phyloP scores from a whole-genome alignment of 37 sponge, comb jelly and placozoan genomes.

The Spongilla lacustris region DNA sequence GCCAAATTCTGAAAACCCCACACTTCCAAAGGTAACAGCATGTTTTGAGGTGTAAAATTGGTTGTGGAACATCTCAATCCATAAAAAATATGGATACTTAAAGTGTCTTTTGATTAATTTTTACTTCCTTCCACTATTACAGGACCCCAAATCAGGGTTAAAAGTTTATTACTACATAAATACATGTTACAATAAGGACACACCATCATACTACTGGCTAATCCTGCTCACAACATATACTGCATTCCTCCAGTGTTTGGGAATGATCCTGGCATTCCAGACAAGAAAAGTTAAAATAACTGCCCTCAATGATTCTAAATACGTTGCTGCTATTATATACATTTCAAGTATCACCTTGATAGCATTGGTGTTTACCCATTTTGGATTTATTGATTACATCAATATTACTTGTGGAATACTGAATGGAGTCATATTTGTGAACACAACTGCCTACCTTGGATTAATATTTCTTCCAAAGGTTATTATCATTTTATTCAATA shows the following conservation, averaged over 20 bases:
- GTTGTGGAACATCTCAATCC: no score
- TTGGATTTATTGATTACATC: constrained; percentile 6
- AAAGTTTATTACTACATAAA: no score
- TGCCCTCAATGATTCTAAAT: constrained; percentile 61
- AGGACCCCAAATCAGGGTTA: no score
- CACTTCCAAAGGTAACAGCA: no score
- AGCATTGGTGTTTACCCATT: constrained; percentile 13
- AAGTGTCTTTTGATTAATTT: no score
- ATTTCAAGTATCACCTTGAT: constrained; percentile 20
- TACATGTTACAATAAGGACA: no score
- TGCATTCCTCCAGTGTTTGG: constrained; percentile 24
- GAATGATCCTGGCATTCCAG: constrained; percentile 52
- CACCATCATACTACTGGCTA: neutral
- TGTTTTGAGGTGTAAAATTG: no score
- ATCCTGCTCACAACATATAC: neutral
- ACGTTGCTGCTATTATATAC: constrained; percentile 54
- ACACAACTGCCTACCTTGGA: constrained; percentile 31
- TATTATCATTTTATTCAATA: no score
- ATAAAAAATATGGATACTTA: no score
- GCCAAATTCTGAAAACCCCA: no score
- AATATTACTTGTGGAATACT: constrained; percentile 47
- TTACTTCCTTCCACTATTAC: no score
- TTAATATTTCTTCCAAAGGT: constrained; percentile 66
- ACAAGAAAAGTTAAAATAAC: constrained; percentile 57
- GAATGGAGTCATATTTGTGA: constrained; percentile 17